These are phyloP conservation scores for Pandemis cinnamomeana DNA, from an alignment of 2,888 invertebrate species.

Conservation along the genomic window DNA sequence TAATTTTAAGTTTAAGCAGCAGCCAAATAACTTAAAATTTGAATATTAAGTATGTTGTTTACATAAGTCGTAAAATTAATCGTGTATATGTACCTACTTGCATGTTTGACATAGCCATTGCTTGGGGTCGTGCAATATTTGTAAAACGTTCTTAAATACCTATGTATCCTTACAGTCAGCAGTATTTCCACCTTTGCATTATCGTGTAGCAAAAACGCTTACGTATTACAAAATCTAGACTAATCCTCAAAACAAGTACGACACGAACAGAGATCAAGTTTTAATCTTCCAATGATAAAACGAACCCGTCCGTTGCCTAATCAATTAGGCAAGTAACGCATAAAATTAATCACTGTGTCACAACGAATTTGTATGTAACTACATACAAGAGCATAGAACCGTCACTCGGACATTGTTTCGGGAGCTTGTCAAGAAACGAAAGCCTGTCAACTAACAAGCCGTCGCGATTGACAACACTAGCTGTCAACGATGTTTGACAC, in stretches of 20 bases:
- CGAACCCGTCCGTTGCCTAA: slow-evolving; percentile 50
- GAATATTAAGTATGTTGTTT: neutral
- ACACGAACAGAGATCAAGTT: slow-evolving; percentile 37
- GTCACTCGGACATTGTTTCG: slow-evolving; percentile 42
- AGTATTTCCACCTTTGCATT: neutral
- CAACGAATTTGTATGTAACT: slow-evolving; percentile 50
- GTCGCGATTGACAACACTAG: slow-evolving; percentile 43
- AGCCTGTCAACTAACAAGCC: slow-evolving; percentile 48
- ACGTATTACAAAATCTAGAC: slow-evolving; percentile 30
- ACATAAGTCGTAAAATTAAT: neutral
- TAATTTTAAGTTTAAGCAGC: too few relatives aligned
- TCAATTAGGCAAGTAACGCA: slow-evolving; percentile 51
- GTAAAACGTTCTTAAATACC: neutral
- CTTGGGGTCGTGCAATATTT: neutral
- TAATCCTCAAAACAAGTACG: slow-evolving; percentile 32
- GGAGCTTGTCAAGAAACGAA: slow-evolving; percentile 53
- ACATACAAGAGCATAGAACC: slow-evolving; percentile 38
- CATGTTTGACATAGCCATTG: neutral
- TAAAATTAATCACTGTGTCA: slow-evolving; percentile 57
- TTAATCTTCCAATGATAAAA: slow-evolving; percentile 41
- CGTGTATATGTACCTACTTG: neutral
- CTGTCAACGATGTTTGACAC: slow-evolving; percentile 42
- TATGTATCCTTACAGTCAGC: neutral
- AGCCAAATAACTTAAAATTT: neutral
- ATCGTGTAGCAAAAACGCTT: neutral